Conservation (phyloP, 1,140 invertebrate genomes). For the Lasaia peninsularis region DNA sequence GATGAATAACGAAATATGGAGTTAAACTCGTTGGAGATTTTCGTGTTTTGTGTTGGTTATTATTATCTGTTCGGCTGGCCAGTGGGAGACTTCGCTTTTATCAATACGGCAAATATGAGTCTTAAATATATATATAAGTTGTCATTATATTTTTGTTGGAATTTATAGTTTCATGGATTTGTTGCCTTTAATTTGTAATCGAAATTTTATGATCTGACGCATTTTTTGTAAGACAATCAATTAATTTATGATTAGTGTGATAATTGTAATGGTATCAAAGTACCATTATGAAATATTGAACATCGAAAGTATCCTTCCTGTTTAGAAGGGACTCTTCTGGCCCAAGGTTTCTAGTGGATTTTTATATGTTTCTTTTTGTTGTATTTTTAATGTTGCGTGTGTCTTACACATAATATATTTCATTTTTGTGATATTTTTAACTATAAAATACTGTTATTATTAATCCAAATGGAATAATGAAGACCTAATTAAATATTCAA, state of each 20-base stretch:
- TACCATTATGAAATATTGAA: conserved; percentile 74
- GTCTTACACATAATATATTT: conserved; percentile 78
- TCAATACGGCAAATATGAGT: conserved; percentile 74
- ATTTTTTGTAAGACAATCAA: conserved; percentile 77
- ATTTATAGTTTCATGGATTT: conserved; percentile 73
- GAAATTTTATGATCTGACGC: conserved; percentile 77
- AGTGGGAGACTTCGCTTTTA: conserved; percentile 61
- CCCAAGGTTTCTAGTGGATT: conserved; percentile 76
- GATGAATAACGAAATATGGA: conserved; percentile 70
- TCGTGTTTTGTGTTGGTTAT: conserved; percentile 57
- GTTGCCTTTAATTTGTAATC: conserved; percentile 71
- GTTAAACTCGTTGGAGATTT: conserved; percentile 66
- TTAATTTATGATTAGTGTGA: conserved; percentile 77
- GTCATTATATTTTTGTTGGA: conserved; percentile 72
- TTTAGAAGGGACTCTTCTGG: conserved; percentile 74
- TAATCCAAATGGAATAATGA: conserved; percentile 74
- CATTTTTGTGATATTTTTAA: conserved; percentile 79
- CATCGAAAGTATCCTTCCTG: conserved; percentile 79
- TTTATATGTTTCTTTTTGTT: conserved; percentile 76
- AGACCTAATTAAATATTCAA: conserved; percentile 77
- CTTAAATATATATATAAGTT: conserved; percentile 69
- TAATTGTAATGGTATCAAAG: conserved; percentile 75
- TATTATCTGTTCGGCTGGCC: conserved; percentile 28
- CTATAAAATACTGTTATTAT: conserved; percentile 77
- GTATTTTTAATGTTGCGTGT: conserved; percentile 77